Conservation (phyloP, 1,140 invertebrate genomes). For the Latrodectus geometricus region DNA sequence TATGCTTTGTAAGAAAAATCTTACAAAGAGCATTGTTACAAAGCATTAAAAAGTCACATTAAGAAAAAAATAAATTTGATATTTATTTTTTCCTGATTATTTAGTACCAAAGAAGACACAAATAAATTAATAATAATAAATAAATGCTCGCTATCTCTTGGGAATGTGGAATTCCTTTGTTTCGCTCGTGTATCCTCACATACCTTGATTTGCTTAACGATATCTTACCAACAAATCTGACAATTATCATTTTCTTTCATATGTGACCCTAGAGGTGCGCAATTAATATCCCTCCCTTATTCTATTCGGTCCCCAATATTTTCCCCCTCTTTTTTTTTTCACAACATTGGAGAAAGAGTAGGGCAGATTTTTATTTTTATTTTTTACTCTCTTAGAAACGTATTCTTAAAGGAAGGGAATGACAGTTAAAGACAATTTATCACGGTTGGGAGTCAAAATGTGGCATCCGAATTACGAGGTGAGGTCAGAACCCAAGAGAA, state of each 20-base stretch:
- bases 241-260: background rate
- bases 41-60: too few relatives aligned
- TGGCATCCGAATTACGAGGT: background rate
- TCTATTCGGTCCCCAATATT: background rate
- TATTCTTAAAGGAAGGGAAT: background rate
- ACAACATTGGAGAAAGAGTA: background rate
- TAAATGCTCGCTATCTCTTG: too few relatives aligned
- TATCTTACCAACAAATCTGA: background rate
- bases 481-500: background rate
- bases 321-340: background rate
- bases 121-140: too few relatives aligned
- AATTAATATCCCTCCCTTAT: background rate
- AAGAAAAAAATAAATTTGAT: too few relatives aligned
- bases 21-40: too few relatives aligned
- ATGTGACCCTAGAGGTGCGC: background rate
- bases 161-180: too few relatives aligned
- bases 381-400: background rate
- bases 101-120: too few relatives aligned
- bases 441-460: slow-evolving; percentile 18
- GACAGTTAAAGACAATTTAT: slow-evolving; percentile 19
- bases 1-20: too few relatives aligned
- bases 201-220: background rate
- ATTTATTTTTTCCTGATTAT: too few relatives aligned
- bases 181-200: too few relatives aligned
- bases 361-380: background rate